Conservation (phyloP, 2,797 vertebrate species). For the Gadopsis marmoratus region DNA sequence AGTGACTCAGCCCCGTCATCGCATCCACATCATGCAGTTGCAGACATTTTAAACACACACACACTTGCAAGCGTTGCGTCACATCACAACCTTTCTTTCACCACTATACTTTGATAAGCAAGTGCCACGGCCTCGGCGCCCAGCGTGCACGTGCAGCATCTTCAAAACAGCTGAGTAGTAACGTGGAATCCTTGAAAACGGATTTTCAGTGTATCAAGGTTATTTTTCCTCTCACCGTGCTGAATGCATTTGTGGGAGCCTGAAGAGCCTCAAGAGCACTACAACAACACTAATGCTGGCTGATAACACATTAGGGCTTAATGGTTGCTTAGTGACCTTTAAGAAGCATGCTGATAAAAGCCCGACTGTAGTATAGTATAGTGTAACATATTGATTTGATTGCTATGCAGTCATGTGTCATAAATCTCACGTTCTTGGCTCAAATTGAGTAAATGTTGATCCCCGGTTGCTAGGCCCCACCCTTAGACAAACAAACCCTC, state of each 20-base stretch:
- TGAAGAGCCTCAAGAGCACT: conserved; percentile 44
- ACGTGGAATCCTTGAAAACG: conserved; percentile 12
- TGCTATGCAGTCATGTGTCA: not conserved
- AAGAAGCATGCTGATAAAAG: conserved; percentile 14
- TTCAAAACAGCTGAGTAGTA: conserved; percentile 8
- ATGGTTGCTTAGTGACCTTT: conserved; percentile 23
- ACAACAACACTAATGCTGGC: conserved; percentile 28
- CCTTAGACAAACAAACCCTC: too few relatives aligned
- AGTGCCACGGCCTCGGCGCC: not conserved
- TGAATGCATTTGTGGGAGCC: conserved; percentile 30
- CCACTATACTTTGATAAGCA: not conserved
- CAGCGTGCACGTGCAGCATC: not conserved
- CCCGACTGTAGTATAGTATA: too few relatives aligned
- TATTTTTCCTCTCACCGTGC: not conserved
- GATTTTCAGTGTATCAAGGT: conserved; percentile 15
- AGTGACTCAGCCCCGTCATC: conserved; percentile 34
- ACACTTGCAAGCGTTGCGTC: conserved; percentile 5
- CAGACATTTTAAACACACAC: conserved; percentile 14
- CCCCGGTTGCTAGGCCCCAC: too few relatives aligned
- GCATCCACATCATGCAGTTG: conserved; percentile 1
- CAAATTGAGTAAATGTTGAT: not conserved
- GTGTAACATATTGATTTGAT: not conserved
- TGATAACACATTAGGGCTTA: conserved; percentile 33
- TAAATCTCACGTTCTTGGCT: not conserved
- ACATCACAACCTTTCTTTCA: not conserved